Percentiles rank a stretch among this genome's conserved stretches.
phyloP scores from a whole-genome alignment of 2,797 vertebrate species.

The Amphiprion clarkii region DNA sequence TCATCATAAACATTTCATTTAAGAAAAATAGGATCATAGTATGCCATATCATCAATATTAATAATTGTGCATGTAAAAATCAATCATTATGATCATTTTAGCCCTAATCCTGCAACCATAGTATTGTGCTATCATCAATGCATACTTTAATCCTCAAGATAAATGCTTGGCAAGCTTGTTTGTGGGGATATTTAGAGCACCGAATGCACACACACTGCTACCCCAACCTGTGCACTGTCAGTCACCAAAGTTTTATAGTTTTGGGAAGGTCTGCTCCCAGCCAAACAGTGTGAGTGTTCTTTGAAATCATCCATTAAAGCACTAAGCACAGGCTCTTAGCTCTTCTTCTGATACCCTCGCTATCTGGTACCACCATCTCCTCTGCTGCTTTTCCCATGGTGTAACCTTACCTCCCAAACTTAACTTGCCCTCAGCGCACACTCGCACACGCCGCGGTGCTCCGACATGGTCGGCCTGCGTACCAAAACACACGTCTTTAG shows the following conservation, averaged over 20 bases:
- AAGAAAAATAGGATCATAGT: not conserved
- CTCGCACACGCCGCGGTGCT: not conserved
- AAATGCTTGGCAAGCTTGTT: conserved; percentile 2
- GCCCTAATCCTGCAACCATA: not conserved
- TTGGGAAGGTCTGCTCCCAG: conserved; percentile 71
- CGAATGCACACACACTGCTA: conserved; percentile 31
- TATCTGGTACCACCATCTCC: conserved; percentile 78
- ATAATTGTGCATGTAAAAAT: not conserved
- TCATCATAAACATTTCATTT: too few species aligned
- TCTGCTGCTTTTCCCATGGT: conserved; percentile 73
- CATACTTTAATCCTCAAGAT: conserved; percentile 30
- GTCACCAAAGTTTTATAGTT: conserved; percentile 73
- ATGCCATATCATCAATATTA: not conserved
- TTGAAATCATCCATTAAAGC: conserved; percentile 80
- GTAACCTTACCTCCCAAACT: conserved; percentile 69
- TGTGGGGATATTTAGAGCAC: conserved; percentile 7
- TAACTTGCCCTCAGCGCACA: conserved; percentile 15
- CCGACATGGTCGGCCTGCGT: too few species aligned
- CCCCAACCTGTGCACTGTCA: conserved; percentile 56
- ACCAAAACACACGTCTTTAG: not conserved
- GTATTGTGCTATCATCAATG: not conserved
- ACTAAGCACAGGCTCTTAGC: conserved; percentile 78
- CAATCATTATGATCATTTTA: not conserved
- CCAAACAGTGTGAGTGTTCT: conserved; percentile 78
- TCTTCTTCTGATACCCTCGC: conserved; percentile 63